A percentile compares a stretch with the other conserved stretches of the same genome.
Conservation (phyloP, 2,797 vertebrate species). For the Delichon dasypus region DNA sequence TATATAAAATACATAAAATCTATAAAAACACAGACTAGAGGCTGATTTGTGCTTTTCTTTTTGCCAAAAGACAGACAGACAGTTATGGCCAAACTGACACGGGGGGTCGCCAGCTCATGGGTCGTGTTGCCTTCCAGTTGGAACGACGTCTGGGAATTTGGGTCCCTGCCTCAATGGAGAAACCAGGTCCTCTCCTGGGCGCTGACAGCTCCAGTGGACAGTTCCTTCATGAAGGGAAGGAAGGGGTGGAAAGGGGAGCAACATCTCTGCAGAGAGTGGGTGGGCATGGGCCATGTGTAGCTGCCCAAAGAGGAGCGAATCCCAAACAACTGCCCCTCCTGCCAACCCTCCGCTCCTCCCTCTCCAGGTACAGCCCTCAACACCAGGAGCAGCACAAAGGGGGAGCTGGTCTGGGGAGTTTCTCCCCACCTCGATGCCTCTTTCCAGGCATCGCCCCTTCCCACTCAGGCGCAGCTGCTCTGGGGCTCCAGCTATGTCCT, state of each 20-base stretch:
- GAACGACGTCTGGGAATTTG: constrained; percentile 9
- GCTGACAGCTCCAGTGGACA: accelerated
- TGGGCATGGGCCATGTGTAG: accelerated
- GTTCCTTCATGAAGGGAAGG: background rate
- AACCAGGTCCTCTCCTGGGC: background rate
- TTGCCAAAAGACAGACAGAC: background rate
- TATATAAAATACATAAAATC: constrained; percentile 2
- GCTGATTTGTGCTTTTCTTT: background rate
- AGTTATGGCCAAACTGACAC: background rate
- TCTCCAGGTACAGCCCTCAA: too few relatives aligned
- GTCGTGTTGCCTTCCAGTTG: background rate
- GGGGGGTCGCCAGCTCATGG: background rate
- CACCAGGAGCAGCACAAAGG: too few relatives aligned
- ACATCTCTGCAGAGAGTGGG: background rate
- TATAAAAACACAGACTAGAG: constrained; percentile 16
- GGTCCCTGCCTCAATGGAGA: background rate
- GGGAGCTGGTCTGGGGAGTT: background rate
- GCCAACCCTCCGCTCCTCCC: background rate
- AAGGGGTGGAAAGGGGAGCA: background rate
- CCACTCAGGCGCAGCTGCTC: background rate
- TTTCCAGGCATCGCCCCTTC: background rate
- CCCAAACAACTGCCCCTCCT: background rate
- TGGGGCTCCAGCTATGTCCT: background rate
- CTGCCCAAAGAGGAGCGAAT: background rate
- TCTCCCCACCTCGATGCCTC: background rate